Conservation (phyloP, 2,888 invertebrate genomes). For the Ceraclea dissimilis region DNA sequence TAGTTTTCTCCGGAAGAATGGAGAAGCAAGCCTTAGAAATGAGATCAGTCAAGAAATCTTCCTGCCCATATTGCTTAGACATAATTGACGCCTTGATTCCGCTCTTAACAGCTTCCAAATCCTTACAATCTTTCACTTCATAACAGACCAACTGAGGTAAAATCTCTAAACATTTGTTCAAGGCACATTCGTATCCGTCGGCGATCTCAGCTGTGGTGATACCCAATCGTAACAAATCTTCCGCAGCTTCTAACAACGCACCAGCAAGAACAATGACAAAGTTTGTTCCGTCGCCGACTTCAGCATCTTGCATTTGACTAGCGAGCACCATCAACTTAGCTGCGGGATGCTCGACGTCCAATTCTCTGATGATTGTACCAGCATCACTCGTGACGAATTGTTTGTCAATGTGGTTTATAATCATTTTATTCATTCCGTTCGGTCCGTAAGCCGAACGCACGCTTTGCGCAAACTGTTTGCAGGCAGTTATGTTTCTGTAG, state of each 20-base stretch:
- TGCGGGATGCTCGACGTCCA: slow-evolving; percentile 97
- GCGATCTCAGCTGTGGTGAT: slow-evolving; percentile 95
- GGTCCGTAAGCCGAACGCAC: slow-evolving; percentile 95
- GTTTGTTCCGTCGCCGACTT: slow-evolving; percentile 98
- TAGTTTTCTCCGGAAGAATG: slow-evolving; percentile 74
- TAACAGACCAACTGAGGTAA: slow-evolving; percentile 73
- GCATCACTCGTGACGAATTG: slow-evolving; percentile 99
- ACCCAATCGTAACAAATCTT: slow-evolving; percentile 87
- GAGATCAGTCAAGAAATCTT: slow-evolving; percentile 81
- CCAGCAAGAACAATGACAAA: slow-evolving; percentile 94
- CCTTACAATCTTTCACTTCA: slow-evolving; percentile 62
- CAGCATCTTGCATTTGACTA: slow-evolving; percentile 97
- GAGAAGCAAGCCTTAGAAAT: slow-evolving; percentile 86
- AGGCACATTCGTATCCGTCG: slow-evolving; percentile 88
- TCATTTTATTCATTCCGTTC: slow-evolving; percentile 99
- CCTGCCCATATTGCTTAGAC: slow-evolving; percentile 97
- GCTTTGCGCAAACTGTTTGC: slow-evolving; percentile 90
- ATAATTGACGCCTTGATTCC: slow-evolving; percentile 79
- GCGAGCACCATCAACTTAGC: slow-evolving; percentile 94
- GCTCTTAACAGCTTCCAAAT: slow-evolving; percentile 62
- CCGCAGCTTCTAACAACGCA: slow-evolving; percentile 84
- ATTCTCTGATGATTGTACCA: slow-evolving; percentile 91
- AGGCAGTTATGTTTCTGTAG: slow-evolving; percentile 89
- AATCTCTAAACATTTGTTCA: slow-evolving; percentile 83
- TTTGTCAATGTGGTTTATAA: slow-evolving; percentile 98